phyloP scores from a whole-genome alignment of 2,113 vertebrate genomes.

The Nematolebias whitei region DNA sequence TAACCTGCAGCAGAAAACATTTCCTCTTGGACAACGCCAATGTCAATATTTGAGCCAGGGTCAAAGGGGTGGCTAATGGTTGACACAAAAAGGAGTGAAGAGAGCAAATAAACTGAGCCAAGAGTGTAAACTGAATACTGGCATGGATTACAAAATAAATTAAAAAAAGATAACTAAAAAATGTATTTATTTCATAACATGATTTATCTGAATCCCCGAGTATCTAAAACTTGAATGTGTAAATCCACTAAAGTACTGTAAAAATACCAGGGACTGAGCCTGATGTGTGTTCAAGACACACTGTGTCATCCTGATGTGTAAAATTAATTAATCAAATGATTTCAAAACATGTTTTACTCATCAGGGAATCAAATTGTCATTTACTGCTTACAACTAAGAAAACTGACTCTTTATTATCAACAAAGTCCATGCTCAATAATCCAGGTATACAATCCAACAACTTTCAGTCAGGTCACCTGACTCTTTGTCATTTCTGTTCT shows the following conservation, averaged over 20 bases:
- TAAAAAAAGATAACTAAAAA: neutral
- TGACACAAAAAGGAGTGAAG: conserved; percentile 31
- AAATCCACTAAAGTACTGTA: neutral
- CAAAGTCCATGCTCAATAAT: no score
- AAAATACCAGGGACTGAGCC: neutral
- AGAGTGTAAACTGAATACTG: neutral
- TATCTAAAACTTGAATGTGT: neutral
- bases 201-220: neutral
- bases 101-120: conserved; percentile 5
- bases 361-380: neutral
- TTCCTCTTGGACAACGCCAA: conserved; percentile 51
- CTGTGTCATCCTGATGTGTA: neutral
- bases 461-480: no score
- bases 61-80: conserved; percentile 48
- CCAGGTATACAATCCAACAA: no score
- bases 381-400: neutral
- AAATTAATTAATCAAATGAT: neutral
- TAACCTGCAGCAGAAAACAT: neutral
- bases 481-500: no score
- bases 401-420: no score
- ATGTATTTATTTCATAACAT: neutral
- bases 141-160: neutral
- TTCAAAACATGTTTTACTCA: neutral
- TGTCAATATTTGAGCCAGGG: conserved; percentile 76
- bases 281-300: no score